Base-by-base conservation (phyloP, 2,888 invertebrate species). In the Oligia strigilis region DNA sequence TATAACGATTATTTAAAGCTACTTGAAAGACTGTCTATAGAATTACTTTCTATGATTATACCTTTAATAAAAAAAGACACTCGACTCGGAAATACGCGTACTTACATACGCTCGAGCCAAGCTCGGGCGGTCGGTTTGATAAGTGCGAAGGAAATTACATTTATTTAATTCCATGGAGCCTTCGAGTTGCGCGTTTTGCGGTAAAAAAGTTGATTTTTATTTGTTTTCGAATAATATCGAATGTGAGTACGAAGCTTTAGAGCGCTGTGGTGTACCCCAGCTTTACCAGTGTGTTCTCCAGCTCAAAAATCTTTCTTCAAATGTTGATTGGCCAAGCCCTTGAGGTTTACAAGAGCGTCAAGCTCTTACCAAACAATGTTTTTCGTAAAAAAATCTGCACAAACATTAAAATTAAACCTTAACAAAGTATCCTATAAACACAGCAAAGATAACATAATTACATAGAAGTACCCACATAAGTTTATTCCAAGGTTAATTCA, bases 401-500 rank as follows among this genome's bases (percentile, higher is more conserved):
- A 40, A n/a, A n/a, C n/a, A 40, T 72, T 17, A 11, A 72, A 17
- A n/a, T n/a, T 5, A 40, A 58, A 40, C 40, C 23, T n/a, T n/a
- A 40, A 17, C 9, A 40, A 23, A 80, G 66, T 60, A 14, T n/a
- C 11, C n/a, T 66, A 46, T 13, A 49, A 19, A 72, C 8, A 36
- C 17, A 49, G 46, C 1, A 77, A 36, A 49, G 40, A 29, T 72
- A 67, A 64, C 8, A n/a, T 60, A 64, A 67, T 65, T 69, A 72
- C 58, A 55, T 55, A 52, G 23, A 8, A 65, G 74, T 76, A 58
- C 40, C 36, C 69, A 80, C 46, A 40, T 69, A 55, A 66, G 76
- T 71, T 76, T 73, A 71, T 73, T 73, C 70, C 64, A 86, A 83
- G 75, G 75, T 83, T 72, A 70, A 49, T 71, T 43, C 29, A 40